Conservation (phyloP, 2,113 vertebrate genomes). For the Sphaerodactylus townsendi region DNA sequence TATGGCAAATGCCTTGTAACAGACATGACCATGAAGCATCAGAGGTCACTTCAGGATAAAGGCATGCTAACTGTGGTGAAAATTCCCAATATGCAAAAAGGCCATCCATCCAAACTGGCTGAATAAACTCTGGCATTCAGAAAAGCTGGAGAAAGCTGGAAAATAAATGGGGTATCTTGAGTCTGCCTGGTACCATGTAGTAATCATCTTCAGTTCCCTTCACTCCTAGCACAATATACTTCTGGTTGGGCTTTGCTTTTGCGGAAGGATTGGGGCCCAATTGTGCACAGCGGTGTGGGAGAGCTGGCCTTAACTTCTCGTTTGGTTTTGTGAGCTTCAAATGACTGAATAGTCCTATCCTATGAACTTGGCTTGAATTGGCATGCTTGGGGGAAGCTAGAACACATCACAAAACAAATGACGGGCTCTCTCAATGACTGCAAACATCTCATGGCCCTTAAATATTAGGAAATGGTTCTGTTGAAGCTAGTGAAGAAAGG, state of each 20-base stretch:
- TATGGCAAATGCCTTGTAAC: not conserved
- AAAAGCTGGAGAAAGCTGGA: not conserved
- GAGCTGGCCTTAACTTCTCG: not conserved
- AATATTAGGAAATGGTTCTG: too few species aligned
- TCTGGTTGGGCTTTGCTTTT: not conserved
- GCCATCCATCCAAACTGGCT: not conserved
- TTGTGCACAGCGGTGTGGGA: too few species aligned
- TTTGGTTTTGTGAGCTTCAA: too few species aligned
- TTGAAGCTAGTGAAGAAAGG: too few species aligned
- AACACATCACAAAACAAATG: too few species aligned
- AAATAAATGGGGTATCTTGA: not conserved
- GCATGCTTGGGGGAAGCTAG: too few species aligned
- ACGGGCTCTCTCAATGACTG: too few species aligned
- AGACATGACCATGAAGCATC: conserved; percentile 14
- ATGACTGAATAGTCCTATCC: too few species aligned
- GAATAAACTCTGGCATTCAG: not conserved
- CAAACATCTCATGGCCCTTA: too few species aligned
- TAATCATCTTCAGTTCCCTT: not conserved
- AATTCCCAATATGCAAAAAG: conserved; percentile 10
- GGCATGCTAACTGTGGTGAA: conserved; percentile 12
- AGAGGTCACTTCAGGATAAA: not conserved
- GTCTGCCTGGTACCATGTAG: not conserved
- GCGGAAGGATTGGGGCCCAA: not conserved
- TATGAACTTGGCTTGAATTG: too few species aligned
- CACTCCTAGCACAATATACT: not conserved